Evolutionary conservation across 2,888 invertebrate genomes (phyloP).

Genomic region (Ametastegia equiseti): DNA sequence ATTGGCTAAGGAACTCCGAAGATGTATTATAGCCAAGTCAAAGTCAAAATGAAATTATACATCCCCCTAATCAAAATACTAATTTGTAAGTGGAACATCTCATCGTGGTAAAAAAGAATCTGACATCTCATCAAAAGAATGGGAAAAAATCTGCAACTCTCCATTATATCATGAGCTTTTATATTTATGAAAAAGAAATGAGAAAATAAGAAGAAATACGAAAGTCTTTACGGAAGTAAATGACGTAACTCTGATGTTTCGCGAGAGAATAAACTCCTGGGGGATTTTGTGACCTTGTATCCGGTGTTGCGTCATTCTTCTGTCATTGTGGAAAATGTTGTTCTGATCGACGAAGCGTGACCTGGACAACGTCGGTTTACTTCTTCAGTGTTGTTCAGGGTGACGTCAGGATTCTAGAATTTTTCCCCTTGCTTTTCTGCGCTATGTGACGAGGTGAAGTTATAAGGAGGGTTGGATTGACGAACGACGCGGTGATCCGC

Average conservation of each 20-base stretch:
- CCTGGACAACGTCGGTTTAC: slow-evolving; percentile 34
- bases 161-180: neutral
- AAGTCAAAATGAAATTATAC: too few relatives aligned
- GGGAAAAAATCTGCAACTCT: neutral
- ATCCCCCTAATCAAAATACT: neutral
- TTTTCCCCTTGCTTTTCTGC: neutral
- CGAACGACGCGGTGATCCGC: slow-evolving; percentile 29
- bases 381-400: slow-evolving; percentile 16
- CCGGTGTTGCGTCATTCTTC: slow-evolving; percentile 24
- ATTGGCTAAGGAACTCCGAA: neutral
- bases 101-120: neutral
- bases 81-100: neutral
- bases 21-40: too few relatives aligned
- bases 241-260: slow-evolving; percentile 5
- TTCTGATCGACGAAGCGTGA: slow-evolving; percentile 29
- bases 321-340: neutral
- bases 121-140: neutral
- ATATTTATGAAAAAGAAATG: neutral
- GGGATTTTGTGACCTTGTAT: slow-evolving; percentile 38
- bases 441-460: neutral
- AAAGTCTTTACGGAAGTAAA: neutral
- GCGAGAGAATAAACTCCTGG: neutral
- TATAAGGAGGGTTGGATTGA: slow-evolving; percentile 18
- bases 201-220: neutral
- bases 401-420: slow-evolving; percentile 31